phyloP scores from a whole-genome alignment of 2,797 vertebrate genomes.

The Malurus splendens region DNA sequence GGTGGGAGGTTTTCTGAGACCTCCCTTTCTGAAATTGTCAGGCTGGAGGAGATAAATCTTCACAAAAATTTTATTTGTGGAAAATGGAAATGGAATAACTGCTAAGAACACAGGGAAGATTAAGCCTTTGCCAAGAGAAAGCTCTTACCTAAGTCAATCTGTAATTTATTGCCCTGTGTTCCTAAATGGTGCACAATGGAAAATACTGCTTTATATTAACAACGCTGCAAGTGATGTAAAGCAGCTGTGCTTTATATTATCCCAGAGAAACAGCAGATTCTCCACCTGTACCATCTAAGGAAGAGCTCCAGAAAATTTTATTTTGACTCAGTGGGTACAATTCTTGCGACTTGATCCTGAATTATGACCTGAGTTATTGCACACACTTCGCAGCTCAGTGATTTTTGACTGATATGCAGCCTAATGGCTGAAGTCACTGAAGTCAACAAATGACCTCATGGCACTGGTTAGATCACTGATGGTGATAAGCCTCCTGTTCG shows the following conservation, averaged over 20 bases:
- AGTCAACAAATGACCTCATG: slow-evolving; percentile 18
- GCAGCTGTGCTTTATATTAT: neutral
- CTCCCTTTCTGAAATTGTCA: neutral
- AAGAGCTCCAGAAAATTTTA: neutral
- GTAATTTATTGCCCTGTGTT: neutral
- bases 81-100: neutral
- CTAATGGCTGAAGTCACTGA: neutral
- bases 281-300: neutral
- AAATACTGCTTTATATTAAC: neutral
- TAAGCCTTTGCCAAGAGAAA: neutral
- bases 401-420: neutral
- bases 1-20: neutral
- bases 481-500: neutral
- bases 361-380: neutral
- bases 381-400: neutral
- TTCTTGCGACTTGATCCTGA: neutral
- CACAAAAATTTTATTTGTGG: neutral
- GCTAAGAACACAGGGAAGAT: neutral
- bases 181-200: neutral
- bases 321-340: neutral
- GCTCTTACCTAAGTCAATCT: neutral
- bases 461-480: neutral
- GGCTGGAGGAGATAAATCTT: neutral
- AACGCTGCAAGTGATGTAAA: neutral
- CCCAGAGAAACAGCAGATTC: neutral